Base-by-base conservation (phyloP, 2,888 invertebrate genomes). In the Spilarctia lutea region DNA sequence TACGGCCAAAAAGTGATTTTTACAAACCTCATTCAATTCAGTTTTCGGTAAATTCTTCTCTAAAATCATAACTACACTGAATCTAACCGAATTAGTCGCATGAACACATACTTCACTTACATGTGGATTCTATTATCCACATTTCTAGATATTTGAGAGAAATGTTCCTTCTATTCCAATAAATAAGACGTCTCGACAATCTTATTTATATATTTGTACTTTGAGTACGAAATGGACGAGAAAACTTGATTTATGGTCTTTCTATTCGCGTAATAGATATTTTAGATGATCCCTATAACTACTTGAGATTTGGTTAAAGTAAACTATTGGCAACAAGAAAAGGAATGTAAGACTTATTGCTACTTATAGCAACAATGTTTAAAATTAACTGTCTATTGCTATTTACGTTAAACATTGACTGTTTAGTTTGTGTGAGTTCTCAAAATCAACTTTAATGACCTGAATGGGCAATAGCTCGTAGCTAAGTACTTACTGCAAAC, bases 51-150 rank as follows among this genome's bases (percentile, higher is more conserved):
- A 81, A 81, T 74, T 56, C 68, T 68, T 77, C 79, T 84, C 83
- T 75, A 65, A 65, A 68, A 73, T 81, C 81, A 76, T 45, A 73
- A 63, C 63, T 30, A 63, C 75, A 71, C 67, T 76, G 73, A 81
- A 83, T 83, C 84, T 78, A 75, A 81, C 71, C 76, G 76, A 65
- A 78, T 86, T 85, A 81, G 68, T 76, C 80, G 79, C 86, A 70
- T 79, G 84, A 86, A 72, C 80, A 81, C 83, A 80, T 80, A 80
- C 83, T 80, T 79, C 74, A 68, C 75, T 79, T 71, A 81, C 77
- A 85, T 66, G 75, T 75, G 76, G 78, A 77, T 69, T 79, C 78
- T 81, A 75, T 82, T 76, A 74, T 76, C 73, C 56, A 73, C 70
- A 39, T 68, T 68, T 73, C 45, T 35, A 73, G 60, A 48, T 73